Base-by-base conservation (phyloP, 2,888 invertebrate species). In the Xanthia icteritia region DNA sequence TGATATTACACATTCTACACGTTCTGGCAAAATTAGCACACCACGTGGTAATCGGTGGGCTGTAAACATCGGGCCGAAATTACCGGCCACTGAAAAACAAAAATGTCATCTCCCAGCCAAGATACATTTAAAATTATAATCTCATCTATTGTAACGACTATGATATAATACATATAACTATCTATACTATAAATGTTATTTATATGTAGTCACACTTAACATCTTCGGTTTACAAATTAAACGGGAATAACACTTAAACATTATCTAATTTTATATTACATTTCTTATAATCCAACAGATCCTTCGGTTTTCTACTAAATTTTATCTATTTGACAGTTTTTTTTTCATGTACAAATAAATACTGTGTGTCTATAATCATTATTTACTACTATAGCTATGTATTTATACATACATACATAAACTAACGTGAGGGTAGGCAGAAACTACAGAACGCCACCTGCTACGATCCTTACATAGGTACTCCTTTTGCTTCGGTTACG, bases 211-310 rank as follows among this genome's bases (percentile, higher is more conserved):
- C 86, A 93, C 94, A 93, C 92, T 86, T 87, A 92, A 94, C 91
- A 92, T 87, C 82, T 77, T 88, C 83, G 73, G 81, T 89, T 88
- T 88, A 89, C 88, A 91, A 90, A 90, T 90, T 76, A 91, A 89
- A 90, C 88, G 88, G 94, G 93, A 93, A 91, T 94, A 96, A 96
- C 96, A 95, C 94, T 96, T 96, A 92, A 86, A 84, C 68, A 71
- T 82, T 90, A 92, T 90, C 87, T 88, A 89, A 68, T 82, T 73
- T 72, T 93, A 90, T 92, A 94, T 92, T 91, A 93, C 92, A 89
- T 67, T 83, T 84, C 72, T 84, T 89, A 79, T 81, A 80, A 72
- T 67, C 91, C 93, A 95, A 95, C 95, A 95, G 93, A 95, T 94
- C 93, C 86, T 91, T 92, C 90, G 79, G 90, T 86, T 88, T 64